A percentile compares a stretch with the other conserved stretches of the same genome.
These are phyloP conservation scores for Apoda limacodes DNA, from an alignment of 2,888 invertebrate species.

Conservation along the genomic window DNA sequence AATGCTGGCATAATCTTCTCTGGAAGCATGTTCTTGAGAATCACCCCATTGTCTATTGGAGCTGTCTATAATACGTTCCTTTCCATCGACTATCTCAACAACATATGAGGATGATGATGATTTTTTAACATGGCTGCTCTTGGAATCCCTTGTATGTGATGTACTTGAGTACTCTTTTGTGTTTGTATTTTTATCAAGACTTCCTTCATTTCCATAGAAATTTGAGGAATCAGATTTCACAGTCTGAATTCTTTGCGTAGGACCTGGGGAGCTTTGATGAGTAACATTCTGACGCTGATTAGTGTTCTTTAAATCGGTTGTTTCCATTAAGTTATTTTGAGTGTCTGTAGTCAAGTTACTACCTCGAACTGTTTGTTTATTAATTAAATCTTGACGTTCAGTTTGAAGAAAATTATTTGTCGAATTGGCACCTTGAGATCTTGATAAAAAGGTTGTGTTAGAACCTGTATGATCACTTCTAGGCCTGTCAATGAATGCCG, in stretches of 20 bases:
- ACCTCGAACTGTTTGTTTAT: constrained; percentile 32
- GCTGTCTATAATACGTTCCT: constrained; percentile 71
- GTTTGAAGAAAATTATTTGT: constrained; percentile 53
- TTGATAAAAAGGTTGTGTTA: constrained; percentile 32
- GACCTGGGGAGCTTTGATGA: constrained; percentile 34
- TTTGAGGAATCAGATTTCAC: constrained; percentile 43
- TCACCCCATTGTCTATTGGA: constrained; percentile 71
- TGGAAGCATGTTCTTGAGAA: constrained; percentile 50
- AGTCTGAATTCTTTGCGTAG: constrained; percentile 35
- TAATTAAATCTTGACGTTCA: constrained; percentile 47
- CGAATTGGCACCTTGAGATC: constrained; percentile 47
- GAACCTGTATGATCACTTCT: constrained; percentile 29
- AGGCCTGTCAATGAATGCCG: constrained; percentile 52
- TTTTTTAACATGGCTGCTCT: constrained; percentile 67
- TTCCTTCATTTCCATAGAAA: constrained; percentile 51
- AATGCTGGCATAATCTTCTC: constrained; percentile 64
- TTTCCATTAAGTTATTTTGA: constrained; percentile 20
- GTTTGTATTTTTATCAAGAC: constrained; percentile 39
- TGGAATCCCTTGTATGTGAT: constrained; percentile 59
- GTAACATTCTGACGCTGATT: constrained; percentile 42
- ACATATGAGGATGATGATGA: constrained; percentile 74
- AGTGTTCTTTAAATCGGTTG: constrained; percentile 25
- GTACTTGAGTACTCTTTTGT: constrained; percentile 48
- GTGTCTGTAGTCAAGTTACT: constrained; percentile 23
- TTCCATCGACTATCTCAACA: constrained; percentile 74